These are phyloP conservation scores for Sarcophilus harrisii DNA, from an alignment of 2,797 vertebrate genomes.

Conservation along the genomic window DNA sequence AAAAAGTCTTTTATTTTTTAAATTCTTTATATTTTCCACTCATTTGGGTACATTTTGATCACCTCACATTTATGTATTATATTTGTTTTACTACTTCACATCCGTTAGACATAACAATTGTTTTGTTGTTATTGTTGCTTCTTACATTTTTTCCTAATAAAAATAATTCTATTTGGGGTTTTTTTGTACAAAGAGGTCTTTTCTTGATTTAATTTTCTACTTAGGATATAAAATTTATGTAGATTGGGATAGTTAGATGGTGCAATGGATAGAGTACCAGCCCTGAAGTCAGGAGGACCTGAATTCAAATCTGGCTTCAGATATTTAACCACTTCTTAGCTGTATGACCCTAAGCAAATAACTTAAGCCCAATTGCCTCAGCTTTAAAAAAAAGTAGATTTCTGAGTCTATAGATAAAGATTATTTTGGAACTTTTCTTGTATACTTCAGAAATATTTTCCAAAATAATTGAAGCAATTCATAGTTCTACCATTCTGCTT, in stretches of 20 bases:
- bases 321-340: too few species aligned
- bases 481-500: not conserved
- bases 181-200: not conserved
- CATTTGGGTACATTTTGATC: not conserved
- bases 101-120: not conserved
- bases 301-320: too few species aligned
- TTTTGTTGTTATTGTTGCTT: not conserved
- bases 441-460: not conserved
- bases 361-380: too few species aligned
- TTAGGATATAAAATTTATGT: not conserved
- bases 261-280: too few species aligned
- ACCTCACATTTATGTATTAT: not conserved
- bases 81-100: not conserved
- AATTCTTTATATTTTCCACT: not conserved
- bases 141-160: not conserved
- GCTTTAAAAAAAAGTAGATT: not conserved
- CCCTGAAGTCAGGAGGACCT: too few species aligned
- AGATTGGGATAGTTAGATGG: too few species aligned
- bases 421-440: not conserved
- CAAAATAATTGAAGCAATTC: not conserved
- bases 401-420: not conserved
- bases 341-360: too few species aligned
- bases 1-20: not conserved
- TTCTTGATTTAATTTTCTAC: not conserved
- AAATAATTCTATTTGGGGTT: not conserved